Evolutionary conservation across 2,113 vertebrate species (phyloP).

Genomic region (Tyto alba): DNA sequence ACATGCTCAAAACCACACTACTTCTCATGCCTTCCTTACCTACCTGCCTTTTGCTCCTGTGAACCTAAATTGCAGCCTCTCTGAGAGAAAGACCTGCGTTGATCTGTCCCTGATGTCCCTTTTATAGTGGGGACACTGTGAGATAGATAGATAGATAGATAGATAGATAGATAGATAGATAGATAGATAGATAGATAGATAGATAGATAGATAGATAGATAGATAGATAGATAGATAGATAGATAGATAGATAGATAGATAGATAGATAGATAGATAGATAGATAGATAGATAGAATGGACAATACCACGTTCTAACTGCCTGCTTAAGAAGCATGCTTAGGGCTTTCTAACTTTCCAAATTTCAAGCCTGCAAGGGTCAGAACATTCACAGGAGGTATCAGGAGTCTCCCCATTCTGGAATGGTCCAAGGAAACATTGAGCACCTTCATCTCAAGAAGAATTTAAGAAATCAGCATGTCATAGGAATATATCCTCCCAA

Average conservation of each 20-base stretch:
- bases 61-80: not conserved
- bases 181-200: accelerated
- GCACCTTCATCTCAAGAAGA: not conserved
- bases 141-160: accelerated
- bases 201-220: accelerated
- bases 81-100: not conserved
- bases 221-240: accelerated
- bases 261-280: too few species aligned
- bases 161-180: accelerated
- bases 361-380: not conserved
- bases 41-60: not conserved
- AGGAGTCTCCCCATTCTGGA: not conserved
- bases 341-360: not conserved
- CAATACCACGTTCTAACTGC: not conserved
- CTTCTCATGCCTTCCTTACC: not conserved
- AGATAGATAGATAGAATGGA: not conserved
- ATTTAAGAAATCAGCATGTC: not conserved
- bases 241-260: accelerated
- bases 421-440: not conserved
- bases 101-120: not conserved
- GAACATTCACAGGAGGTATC: not conserved
- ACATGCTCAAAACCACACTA: not conserved
- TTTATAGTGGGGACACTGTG: not conserved
- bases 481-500: not conserved
- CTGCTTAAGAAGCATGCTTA: not conserved